phyloP scores from a whole-genome alignment of 2,113 vertebrate species.

The Gasterosteus aculeatus region DNA sequence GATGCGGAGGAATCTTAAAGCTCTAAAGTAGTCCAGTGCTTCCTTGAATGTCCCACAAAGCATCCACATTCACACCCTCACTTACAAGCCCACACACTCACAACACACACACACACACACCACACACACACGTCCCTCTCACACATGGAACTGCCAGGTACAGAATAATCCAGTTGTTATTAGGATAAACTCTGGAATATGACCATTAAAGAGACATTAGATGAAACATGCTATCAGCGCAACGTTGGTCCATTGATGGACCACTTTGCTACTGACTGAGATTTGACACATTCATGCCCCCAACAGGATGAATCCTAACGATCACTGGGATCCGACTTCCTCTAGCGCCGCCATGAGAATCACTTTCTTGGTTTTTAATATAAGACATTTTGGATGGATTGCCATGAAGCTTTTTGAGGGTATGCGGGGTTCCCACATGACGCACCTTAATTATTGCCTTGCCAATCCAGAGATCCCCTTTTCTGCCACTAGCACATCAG shows the following conservation, averaged over 20 bases:
- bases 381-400: too few species aligned
- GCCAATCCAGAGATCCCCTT: too few species aligned
- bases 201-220: background rate
- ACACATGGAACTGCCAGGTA: background rate
- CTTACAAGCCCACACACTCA: background rate
- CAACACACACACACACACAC: too few species aligned
- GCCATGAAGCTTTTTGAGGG: too few species aligned
- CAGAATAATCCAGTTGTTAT: background rate
- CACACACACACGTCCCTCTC: slow-evolving; percentile 1
- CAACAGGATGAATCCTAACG: background rate
- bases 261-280: background rate
- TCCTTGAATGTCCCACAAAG: background rate
- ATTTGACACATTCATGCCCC: background rate
- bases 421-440: too few species aligned
- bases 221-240: background rate
- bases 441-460: too few species aligned
- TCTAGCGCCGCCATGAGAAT: too few species aligned
- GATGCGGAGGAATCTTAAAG: slow-evolving; percentile 58
- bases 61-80: background rate
- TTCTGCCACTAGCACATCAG: too few species aligned
- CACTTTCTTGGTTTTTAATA: too few species aligned
- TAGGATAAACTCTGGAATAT: background rate
- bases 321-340: too few species aligned
- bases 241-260: background rate
- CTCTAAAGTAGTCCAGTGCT: slow-evolving; percentile 24